Evolutionary conservation across 2,888 invertebrate genomes (phyloP).

Genomic region (Andrena marginata): DNA sequence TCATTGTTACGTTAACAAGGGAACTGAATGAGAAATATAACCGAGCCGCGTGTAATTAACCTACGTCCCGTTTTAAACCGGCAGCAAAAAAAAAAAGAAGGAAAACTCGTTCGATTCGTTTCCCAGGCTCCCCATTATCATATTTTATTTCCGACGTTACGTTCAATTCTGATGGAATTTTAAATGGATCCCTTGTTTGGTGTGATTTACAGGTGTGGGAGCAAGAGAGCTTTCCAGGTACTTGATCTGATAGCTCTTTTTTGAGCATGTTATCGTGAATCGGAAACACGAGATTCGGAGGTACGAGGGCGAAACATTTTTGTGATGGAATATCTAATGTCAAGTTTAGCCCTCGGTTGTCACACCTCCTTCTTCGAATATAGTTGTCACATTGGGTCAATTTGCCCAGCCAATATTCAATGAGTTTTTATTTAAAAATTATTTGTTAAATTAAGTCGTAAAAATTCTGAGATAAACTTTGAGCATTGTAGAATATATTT

Average conservation of each 20-base stretch:
- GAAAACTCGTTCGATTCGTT: neutral
- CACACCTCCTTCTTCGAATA: no score
- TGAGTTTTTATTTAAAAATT: no score
- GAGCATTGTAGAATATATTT: no score
- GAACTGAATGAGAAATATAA: slow-evolving; percentile 33
- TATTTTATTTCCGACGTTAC: slow-evolving; percentile 27
- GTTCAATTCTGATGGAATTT: slow-evolving; percentile 24
- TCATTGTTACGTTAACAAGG: slow-evolving; percentile 12
- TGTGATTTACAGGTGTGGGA: neutral
- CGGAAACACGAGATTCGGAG: no score
- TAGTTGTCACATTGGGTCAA: no score
- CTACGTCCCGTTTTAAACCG: neutral
- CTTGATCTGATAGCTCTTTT: neutral
- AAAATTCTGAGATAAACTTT: no score
- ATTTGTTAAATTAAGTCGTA: no score
- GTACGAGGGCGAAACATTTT: no score
- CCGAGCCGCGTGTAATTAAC: slow-evolving; percentile 27
- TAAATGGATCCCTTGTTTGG: slow-evolving; percentile 14
- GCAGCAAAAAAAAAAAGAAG: slow-evolving; percentile 2
- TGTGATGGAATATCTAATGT: no score
- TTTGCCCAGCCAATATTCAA: no score
- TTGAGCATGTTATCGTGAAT: neutral
- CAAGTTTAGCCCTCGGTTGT: no score
- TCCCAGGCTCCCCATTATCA: slow-evolving; percentile 30
- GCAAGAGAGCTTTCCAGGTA: slow-evolving; percentile 6